Evolutionary conservation across 2,888 invertebrate species (phyloP).

Genomic region (Orthosia gothica): DNA sequence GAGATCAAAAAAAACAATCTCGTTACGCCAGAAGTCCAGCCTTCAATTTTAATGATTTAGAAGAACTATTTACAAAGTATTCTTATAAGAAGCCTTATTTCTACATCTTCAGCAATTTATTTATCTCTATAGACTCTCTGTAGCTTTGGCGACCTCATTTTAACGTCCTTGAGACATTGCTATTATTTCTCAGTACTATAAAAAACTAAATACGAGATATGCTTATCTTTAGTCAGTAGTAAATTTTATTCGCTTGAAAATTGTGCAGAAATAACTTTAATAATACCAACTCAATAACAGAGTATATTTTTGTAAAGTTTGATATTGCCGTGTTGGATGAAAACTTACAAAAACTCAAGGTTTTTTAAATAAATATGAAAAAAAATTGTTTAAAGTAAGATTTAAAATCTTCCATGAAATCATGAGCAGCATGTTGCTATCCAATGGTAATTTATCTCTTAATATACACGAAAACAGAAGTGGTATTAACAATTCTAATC

Average conservation of each 20-base stretch:
- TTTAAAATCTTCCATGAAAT: background rate
- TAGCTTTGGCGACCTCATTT: constrained; percentile 33
- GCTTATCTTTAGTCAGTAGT: constrained; percentile 21
- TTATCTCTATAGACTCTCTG: constrained; percentile 3
- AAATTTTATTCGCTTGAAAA: constrained; percentile 29
- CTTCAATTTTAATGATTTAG: background rate
- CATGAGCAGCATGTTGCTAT: background rate
- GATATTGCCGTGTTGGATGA: constrained; percentile 17
- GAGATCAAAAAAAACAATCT: background rate
- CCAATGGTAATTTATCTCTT: constrained; percentile 16
- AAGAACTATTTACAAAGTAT: background rate
- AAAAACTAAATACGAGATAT: constrained; percentile 29
- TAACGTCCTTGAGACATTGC: constrained; percentile 44
- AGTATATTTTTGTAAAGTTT: constrained; percentile 1
- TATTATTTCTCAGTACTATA: constrained; percentile 44
- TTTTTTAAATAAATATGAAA: constrained; percentile 21
- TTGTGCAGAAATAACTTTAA: constrained; percentile 14
- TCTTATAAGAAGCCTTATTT: constrained; percentile 7
- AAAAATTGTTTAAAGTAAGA: background rate
- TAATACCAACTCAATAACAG: background rate
- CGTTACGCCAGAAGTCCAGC: background rate
- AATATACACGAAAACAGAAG: constrained; percentile 22
- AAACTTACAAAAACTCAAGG: background rate
- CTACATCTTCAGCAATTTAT: background rate
- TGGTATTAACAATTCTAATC: constrained; percentile 40